Percentiles rank a stretch among this genome's conserved stretches.
These are phyloP conservation scores for Chymomyza amoena DNA, from an alignment of 2,888 invertebrate genomes.

Conservation along the genomic window DNA sequence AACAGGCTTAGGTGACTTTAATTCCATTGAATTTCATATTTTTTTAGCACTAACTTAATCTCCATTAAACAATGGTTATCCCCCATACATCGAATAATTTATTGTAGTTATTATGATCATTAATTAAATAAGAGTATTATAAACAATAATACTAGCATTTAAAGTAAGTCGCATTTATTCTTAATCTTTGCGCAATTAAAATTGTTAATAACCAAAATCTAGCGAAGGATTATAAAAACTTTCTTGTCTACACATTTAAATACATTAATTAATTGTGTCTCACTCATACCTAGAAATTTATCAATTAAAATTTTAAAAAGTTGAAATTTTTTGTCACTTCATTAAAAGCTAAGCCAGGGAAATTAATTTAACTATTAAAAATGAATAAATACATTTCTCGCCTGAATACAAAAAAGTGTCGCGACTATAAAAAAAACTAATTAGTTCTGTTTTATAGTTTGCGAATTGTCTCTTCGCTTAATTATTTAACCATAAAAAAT, in stretches of 20 bases:
- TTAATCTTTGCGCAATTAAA: too few species aligned
- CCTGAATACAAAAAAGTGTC: not conserved
- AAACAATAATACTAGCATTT: too few species aligned
- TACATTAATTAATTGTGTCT: too few species aligned
- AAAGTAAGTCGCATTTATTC: too few species aligned
- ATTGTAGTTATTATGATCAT: too few species aligned
- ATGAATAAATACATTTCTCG: not conserved
- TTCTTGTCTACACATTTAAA: not conserved
- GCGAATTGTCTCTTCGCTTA: not conserved
- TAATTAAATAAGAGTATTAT: too few species aligned
- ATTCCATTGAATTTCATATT: too few species aligned
- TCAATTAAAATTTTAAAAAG: not conserved
- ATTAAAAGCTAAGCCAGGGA: not conserved
- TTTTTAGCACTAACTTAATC: too few species aligned
- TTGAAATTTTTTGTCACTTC: not conserved
- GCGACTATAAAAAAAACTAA: not conserved
- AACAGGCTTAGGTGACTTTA: too few species aligned
- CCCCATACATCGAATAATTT: too few species aligned
- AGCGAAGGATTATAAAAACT: not conserved
- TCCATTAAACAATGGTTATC: too few species aligned
- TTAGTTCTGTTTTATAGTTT: not conserved
- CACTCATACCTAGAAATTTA: not conserved
- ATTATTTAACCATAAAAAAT: not conserved
- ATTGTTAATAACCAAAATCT: too few species aligned
- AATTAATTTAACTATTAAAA: not conserved